A percentile compares a stretch with the other conserved stretches of the same genome.
Conservation (phyloP, 2,888 invertebrate genomes). For the Eristalis intricaria region DNA sequence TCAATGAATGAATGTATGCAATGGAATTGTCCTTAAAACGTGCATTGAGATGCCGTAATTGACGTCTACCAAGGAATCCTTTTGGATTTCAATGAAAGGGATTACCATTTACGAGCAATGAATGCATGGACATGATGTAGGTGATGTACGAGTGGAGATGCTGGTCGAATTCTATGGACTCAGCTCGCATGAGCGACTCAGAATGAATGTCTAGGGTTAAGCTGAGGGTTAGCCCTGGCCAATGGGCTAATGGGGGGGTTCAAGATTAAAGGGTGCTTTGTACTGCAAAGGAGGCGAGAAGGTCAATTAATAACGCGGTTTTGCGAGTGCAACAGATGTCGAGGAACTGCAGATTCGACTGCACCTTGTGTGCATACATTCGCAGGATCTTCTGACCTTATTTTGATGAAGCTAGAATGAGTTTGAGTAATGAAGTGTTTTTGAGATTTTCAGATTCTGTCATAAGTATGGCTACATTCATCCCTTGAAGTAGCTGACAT, state of each 20-base stretch:
- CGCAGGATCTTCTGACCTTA: too few species aligned
- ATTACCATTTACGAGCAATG: constrained; percentile 38
- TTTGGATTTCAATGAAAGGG: constrained; percentile 25
- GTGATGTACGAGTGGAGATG: not conserved
- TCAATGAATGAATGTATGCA: constrained; percentile 30
- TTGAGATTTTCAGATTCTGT: too few species aligned
- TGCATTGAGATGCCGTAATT: constrained; percentile 40
- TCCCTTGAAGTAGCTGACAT: too few species aligned
- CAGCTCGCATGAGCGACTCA: not conserved
- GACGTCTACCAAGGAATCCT: constrained; percentile 43
- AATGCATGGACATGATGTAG: not conserved
- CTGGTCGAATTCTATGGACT: constrained; percentile 4
- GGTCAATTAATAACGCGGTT: not conserved
- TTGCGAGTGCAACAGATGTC: not conserved
- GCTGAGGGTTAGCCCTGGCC: not conserved
- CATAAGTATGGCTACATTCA: too few species aligned
- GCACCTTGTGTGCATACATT: too few species aligned
- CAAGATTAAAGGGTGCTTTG: not conserved
- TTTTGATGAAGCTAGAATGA: too few species aligned
- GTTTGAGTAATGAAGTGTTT: too few species aligned
- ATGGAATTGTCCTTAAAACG: constrained; percentile 46
- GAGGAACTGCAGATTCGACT: not conserved
- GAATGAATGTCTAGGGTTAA: not conserved
- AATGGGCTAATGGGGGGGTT: not conserved
- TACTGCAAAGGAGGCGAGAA: not conserved